A percentile compares a stretch with the other conserved stretches of the same genome.
Evolutionary conservation across 1,140 invertebrate species (phyloP).

Genomic region (Atta colombica): DNA sequence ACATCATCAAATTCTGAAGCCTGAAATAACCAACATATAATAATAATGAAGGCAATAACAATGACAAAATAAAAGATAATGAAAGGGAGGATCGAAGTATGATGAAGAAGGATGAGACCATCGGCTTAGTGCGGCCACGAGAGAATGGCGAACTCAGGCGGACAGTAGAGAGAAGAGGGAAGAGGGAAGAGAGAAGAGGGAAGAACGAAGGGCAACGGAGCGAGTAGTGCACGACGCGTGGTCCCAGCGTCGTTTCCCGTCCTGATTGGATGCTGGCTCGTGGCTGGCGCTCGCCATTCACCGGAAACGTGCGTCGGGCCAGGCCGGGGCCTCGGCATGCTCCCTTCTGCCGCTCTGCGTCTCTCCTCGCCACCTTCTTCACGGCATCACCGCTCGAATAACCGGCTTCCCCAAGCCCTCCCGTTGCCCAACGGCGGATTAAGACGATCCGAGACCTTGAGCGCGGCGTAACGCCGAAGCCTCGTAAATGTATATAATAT

Average conservation of each 20-base stretch:
- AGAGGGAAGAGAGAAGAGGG: not conserved
- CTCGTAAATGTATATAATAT: not conserved
- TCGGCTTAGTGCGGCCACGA: not conserved
- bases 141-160: slow-evolving; percentile 22
- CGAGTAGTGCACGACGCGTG: slow-evolving; percentile 84
- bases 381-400: slow-evolving; percentile 67
- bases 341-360: slow-evolving; percentile 31
- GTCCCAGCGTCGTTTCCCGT: slow-evolving; percentile 83
- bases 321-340: slow-evolving; percentile 61
- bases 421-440: slow-evolving; percentile 50
- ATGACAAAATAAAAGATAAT: slow-evolving; percentile 50
- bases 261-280: slow-evolving; percentile 86
- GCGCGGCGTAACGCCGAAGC: slow-evolving; percentile 38
- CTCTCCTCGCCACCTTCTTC: slow-evolving; percentile 22
- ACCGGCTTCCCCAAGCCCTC: slow-evolving; percentile 18
- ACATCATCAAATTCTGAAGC: slow-evolving; percentile 24
- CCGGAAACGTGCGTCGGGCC: slow-evolving; percentile 81
- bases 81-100: not conserved
- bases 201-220: slow-evolving; percentile 46
- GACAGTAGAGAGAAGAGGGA: not conserved
- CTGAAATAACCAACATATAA: slow-evolving; percentile 35
- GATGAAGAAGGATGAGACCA: slow-evolving; percentile 13
- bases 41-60: slow-evolving; percentile 53
- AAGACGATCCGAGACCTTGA: slow-evolving; percentile 57
- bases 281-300: slow-evolving; percentile 86